Conservation (phyloP, 2,113 vertebrate genomes). For the Dissostichus mawsoni region DNA sequence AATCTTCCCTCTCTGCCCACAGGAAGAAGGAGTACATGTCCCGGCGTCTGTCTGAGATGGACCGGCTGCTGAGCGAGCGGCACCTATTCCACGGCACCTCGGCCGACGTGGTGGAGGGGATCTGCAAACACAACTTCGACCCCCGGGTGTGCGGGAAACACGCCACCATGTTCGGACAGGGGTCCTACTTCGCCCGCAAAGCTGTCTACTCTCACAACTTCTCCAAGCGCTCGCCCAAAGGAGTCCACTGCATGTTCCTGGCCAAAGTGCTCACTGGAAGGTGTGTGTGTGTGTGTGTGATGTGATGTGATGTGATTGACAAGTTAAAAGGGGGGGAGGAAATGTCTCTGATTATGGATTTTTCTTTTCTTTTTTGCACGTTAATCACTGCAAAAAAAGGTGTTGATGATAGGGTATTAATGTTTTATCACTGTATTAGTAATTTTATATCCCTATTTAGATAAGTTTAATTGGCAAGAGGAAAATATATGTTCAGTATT, state of each 20-base stretch:
- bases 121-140: slow-evolving; percentile 99
- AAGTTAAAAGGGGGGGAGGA: too few relatives aligned
- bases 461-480: too few relatives aligned
- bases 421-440: not conserved
- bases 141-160: slow-evolving; percentile 97
- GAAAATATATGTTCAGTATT: too few relatives aligned
- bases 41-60: slow-evolving; percentile 91
- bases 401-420: not conserved
- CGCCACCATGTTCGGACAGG: slow-evolving; percentile 99
- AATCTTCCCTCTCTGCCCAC: slow-evolving; percentile 24
- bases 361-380: too few relatives aligned
- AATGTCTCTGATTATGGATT: too few relatives aligned
- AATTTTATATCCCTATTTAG: not conserved
- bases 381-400: not conserved
- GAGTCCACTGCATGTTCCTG: slow-evolving; percentile 98
- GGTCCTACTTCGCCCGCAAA: slow-evolving; percentile 98
- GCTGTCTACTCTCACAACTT: slow-evolving; percentile 98
- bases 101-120: slow-evolving; percentile 95
- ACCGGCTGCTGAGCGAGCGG: slow-evolving; percentile 93
- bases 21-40: slow-evolving; percentile 99
- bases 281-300: slow-evolving; percentile 50
- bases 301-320: too few relatives aligned
- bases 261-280: slow-evolving; percentile 96
- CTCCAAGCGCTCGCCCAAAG: slow-evolving; percentile 93
- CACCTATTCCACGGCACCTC: slow-evolving; percentile 99